Conservation (phyloP, 2,113 vertebrate species). For the Pollimyrus isidori region DNA sequence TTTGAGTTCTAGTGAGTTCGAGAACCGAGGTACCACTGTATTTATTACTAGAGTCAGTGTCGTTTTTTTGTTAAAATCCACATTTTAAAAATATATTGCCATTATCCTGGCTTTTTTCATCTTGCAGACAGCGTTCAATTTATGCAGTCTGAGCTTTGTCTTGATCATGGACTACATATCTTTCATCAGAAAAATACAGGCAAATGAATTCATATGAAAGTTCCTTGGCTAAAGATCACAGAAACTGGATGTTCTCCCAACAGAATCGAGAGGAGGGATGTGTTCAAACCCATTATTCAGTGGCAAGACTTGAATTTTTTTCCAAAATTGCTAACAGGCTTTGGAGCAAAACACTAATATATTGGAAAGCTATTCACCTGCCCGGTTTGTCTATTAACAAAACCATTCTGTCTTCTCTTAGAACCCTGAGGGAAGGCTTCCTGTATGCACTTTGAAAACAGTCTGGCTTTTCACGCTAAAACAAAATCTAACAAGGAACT, state of each 20-base stretch:
- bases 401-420: neutral
- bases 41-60: neutral
- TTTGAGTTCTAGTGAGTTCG: no score
- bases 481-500: neutral
- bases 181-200: conserved; percentile 21
- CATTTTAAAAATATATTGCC: neutral
- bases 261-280: conserved; percentile 9
- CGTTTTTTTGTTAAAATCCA: neutral
- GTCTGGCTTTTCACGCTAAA: neutral
- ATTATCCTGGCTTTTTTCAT: neutral
- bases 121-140: neutral
- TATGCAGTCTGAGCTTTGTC: conserved; percentile 5
- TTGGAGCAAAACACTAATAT: conserved; percentile 5
- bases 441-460: conserved; percentile 31
- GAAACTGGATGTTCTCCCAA: conserved; percentile 11
- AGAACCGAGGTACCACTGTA: no score
- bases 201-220: neutral
- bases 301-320: conserved; percentile 23
- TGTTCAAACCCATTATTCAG: conserved; percentile 16
- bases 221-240: conserved; percentile 8
- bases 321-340: conserved; percentile 9
- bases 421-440: neutral
- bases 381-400: neutral
- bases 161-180: conserved; percentile 21
- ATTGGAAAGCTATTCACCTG: conserved; percentile 3